These are phyloP conservation scores for Bombylius discolor DNA, from an alignment of 2,888 invertebrate species.

Conservation along the genomic window DNA sequence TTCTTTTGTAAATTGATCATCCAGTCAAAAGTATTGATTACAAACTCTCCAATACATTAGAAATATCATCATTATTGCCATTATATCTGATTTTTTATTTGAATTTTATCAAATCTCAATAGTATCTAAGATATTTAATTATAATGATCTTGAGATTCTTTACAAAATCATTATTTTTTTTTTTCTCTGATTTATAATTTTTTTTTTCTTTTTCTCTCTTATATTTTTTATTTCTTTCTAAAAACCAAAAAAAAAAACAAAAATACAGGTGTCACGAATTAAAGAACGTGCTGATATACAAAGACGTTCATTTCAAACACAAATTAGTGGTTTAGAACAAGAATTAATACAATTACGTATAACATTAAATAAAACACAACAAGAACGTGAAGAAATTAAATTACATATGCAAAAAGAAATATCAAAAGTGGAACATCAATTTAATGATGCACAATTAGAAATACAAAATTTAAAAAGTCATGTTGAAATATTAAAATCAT, in stretches of 20 bases:
- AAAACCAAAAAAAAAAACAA: background rate
- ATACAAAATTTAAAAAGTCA: slow-evolving; percentile 12
- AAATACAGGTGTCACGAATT: slow-evolving; percentile 9
- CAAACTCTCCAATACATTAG: too few species aligned
- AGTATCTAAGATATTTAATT: too few species aligned
- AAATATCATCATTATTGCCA: too few species aligned
- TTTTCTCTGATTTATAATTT: background rate
- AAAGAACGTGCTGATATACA: slow-evolving; percentile 13
- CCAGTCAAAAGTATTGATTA: too few species aligned
- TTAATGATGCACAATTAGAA: slow-evolving; percentile 12
- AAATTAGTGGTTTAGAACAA: slow-evolving; percentile 12
- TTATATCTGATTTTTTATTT: too few species aligned
- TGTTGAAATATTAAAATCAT: slow-evolving; percentile 12
- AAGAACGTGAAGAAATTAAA: slow-evolving; percentile 14
- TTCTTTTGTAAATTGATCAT: too few species aligned
- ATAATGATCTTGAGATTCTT: too few species aligned
- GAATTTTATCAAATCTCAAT: too few species aligned
- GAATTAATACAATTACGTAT: slow-evolving; percentile 11
- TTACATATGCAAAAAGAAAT: slow-evolving; percentile 12
- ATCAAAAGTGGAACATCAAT: slow-evolving; percentile 10
- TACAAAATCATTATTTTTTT: too few species aligned
- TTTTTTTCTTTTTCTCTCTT: background rate
- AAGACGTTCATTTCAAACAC: slow-evolving; percentile 9
- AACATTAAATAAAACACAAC: slow-evolving; percentile 6
- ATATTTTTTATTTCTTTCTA: background rate